These are phyloP conservation scores for Notothenia rossii DNA, from an alignment of 2,113 vertebrate genomes.

Conservation along the genomic window DNA sequence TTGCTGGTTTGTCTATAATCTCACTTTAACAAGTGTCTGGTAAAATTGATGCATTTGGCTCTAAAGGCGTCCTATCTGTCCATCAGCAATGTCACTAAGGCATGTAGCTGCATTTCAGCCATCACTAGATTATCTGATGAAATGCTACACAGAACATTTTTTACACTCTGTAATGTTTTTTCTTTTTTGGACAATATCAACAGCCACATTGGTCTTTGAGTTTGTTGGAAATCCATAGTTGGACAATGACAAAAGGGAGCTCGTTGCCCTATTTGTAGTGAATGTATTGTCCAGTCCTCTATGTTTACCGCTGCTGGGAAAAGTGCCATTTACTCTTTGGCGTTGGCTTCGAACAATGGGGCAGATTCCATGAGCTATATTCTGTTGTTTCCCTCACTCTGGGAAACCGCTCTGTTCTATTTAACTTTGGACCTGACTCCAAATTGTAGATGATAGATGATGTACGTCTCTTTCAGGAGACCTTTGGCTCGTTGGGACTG, in stretches of 20 bases:
- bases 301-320: slow-evolving; percentile 77
- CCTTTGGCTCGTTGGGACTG: slow-evolving; percentile 22
- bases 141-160: slow-evolving; percentile 21
- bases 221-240: slow-evolving; percentile 63
- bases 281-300: slow-evolving; percentile 70
- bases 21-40: slow-evolving; percentile 32
- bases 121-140: slow-evolving; percentile 50
- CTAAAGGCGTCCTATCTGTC: slow-evolving; percentile 31
- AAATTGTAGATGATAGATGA: slow-evolving; percentile 63
- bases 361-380: slow-evolving; percentile 78
- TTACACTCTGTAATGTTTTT: slow-evolving; percentile 31
- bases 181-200: slow-evolving; percentile 54
- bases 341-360: slow-evolving; percentile 75
- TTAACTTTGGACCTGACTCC: slow-evolving; percentile 71
- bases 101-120: slow-evolving; percentile 37
- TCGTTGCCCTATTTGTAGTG: slow-evolving; percentile 69
- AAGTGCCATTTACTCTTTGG: slow-evolving; percentile 76
- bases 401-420: slow-evolving; percentile 65
- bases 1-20: slow-evolving; percentile 36
- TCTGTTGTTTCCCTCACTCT: slow-evolving; percentile 75
- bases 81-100: slow-evolving; percentile 40
- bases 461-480: slow-evolving; percentile 57
- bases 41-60: slow-evolving; percentile 15
- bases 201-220: slow-evolving; percentile 38
- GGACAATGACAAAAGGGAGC: slow-evolving; percentile 69